These are phyloP conservation scores for Achroia grisella DNA, from an alignment of 1,140 invertebrate species.

Conservation along the genomic window DNA sequence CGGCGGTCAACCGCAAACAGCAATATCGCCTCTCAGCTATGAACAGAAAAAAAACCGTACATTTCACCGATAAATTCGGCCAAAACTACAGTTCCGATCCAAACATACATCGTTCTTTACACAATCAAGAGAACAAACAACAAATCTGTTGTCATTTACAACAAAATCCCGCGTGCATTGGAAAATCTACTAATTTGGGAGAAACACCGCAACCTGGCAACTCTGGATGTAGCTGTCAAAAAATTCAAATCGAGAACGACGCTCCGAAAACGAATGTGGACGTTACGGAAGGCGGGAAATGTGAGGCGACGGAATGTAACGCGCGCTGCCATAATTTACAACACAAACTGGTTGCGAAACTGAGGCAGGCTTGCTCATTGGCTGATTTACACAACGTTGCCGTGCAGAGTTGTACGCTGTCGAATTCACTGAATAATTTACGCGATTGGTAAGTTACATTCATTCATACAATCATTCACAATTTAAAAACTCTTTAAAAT, in stretches of 20 bases:
- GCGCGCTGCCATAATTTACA: slow-evolving; percentile 32
- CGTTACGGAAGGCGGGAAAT: no score
- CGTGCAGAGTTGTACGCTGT: slow-evolving; percentile 23
- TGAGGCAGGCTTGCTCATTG: slow-evolving; percentile 47
- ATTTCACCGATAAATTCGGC: slow-evolving; percentile 33
- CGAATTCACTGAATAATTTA: slow-evolving; percentile 40
- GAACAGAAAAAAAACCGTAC: slow-evolving; percentile 35
- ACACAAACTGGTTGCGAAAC: slow-evolving; percentile 38
- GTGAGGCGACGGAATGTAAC: slow-evolving; percentile 14
- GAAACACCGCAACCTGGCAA: slow-evolving; percentile 18
- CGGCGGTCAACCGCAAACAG: slow-evolving; percentile 33
- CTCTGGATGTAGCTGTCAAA: slow-evolving; percentile 22
- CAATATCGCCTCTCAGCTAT: slow-evolving; percentile 57
- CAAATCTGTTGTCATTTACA: background rate
- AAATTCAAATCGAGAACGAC: slow-evolving; percentile 13
- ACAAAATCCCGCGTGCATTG: slow-evolving; percentile 3
- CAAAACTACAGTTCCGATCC: slow-evolving; percentile 43
- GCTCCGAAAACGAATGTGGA: slow-evolving; percentile 25
- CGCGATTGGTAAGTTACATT: slow-evolving; percentile 39
- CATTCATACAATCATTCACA: no score
- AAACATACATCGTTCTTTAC: slow-evolving; percentile 33
- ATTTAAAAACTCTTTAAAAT: no score
- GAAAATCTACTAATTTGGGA: slow-evolving; percentile 14
- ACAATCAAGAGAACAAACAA: slow-evolving; percentile 4
- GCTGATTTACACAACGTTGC: slow-evolving; percentile 42